phyloP scores from a whole-genome alignment of 2,113 vertebrate genomes.

The Sclerurus mexicanus region DNA sequence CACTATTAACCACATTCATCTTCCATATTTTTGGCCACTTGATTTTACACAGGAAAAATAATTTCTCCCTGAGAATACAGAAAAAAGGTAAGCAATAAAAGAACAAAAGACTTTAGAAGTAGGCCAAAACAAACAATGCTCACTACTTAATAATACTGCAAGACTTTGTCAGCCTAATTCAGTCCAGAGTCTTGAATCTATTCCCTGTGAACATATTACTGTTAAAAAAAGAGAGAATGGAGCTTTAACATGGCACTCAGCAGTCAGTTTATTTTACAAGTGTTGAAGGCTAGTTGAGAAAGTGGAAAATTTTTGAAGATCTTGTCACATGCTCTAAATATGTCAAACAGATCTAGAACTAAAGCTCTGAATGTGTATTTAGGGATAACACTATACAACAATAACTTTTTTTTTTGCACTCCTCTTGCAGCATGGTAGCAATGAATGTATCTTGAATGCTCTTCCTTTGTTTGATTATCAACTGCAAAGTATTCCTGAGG shows the following conservation, averaged over 20 bases:
- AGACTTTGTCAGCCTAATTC: conserved; percentile 37
- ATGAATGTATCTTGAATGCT: background rate
- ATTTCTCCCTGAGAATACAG: background rate
- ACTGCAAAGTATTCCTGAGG: background rate
- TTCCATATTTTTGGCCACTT: background rate
- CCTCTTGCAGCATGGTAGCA: background rate
- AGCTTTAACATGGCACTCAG: conserved; percentile 45
- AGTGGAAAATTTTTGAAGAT: conserved; percentile 53
- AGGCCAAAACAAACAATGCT: background rate
- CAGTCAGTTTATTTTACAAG: conserved; percentile 63
- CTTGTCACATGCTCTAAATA: conserved; percentile 62
- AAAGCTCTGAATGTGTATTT: background rate
- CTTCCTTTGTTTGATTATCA: background rate
- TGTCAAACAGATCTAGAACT: conserved; percentile 46
- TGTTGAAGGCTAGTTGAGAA: conserved; percentile 64
- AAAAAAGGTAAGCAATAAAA: background rate
- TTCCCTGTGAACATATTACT: conserved; percentile 43
- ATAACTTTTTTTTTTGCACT: background rate
- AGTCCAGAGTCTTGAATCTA: conserved; percentile 18
- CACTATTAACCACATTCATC: background rate
- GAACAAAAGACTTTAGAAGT: background rate
- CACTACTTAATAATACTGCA: background rate
- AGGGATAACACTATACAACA: background rate
- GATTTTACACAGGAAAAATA: background rate
- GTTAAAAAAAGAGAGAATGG: conserved; percentile 52